Percentiles rank a stretch among this genome's conserved stretches.
phyloP scores from a whole-genome alignment of 2,113 vertebrate genomes.

The Forbesichthys agassizii region DNA sequence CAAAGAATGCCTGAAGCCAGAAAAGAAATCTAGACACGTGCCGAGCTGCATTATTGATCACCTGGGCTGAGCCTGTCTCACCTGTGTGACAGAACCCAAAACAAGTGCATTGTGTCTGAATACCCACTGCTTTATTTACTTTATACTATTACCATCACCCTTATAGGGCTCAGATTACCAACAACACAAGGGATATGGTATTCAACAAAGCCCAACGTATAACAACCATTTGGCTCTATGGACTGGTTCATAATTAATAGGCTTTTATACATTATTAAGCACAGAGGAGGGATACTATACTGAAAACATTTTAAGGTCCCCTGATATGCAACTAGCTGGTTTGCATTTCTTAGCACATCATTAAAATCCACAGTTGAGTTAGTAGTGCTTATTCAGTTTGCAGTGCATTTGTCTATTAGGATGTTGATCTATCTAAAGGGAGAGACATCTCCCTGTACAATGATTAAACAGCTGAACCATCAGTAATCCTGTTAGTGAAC shows the following conservation, averaged over 20 bases:
- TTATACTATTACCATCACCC: conserved; percentile 32
- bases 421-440: conserved; percentile 32
- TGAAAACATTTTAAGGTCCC: conserved; percentile 19
- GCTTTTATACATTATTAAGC: conserved; percentile 67
- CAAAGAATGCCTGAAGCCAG: not conserved
- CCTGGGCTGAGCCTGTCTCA: conserved; percentile 29
- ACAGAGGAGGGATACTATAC: conserved; percentile 38
- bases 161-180: conserved; percentile 45
- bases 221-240: conserved; percentile 45
- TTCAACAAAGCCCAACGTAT: conserved; percentile 32
- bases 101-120: conserved; percentile 49
- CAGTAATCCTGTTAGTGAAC: conserved; percentile 49
- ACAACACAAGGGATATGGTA: conserved; percentile 38
- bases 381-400: conserved; percentile 41
- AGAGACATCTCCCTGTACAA: conserved; percentile 7
- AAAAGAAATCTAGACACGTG: conserved; percentile 28
- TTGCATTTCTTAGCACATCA: conserved; percentile 38
- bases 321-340: conserved; percentile 25
- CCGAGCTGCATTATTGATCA: conserved; percentile 56
- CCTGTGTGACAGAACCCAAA: conserved; percentile 48
- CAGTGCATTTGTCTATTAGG: conserved; percentile 21
- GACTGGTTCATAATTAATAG: conserved; percentile 75
- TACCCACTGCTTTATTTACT: conserved; percentile 54
- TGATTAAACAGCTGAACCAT: conserved; percentile 29
- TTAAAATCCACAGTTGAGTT: conserved; percentile 52